phyloP scores from a whole-genome alignment of 2,797 vertebrate species.

The Lagocephalus sceleratus region DNA sequence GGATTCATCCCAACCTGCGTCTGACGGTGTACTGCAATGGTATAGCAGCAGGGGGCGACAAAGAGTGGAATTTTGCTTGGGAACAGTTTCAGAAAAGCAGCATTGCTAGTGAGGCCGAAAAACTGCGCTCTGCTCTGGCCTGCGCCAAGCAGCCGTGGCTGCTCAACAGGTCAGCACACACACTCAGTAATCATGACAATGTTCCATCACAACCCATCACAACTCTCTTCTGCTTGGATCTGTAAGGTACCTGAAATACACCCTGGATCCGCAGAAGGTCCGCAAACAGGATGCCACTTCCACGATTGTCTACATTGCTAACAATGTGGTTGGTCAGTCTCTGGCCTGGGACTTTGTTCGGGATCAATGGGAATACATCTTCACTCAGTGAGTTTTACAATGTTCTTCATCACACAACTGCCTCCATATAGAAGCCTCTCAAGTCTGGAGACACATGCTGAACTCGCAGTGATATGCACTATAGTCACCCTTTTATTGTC shows the following conservation, averaged over 20 bases:
- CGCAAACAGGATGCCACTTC: constrained; percentile 88
- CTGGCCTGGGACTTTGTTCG: constrained; percentile 91
- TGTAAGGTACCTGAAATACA: constrained; percentile 83
- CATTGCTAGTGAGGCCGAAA: constrained; percentile 84
- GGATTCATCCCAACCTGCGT: constrained; percentile 86
- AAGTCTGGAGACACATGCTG: background rate
- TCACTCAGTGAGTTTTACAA: constrained; percentile 79
- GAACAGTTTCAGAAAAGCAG: constrained; percentile 45
- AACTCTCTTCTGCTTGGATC: background rate
- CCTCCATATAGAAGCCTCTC: background rate
- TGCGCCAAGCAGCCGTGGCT: constrained; percentile 85
- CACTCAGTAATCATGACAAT: background rate
- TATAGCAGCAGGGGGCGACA: constrained; percentile 75
- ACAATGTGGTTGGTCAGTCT: constrained; percentile 83
- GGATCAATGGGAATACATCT: constrained; percentile 80
- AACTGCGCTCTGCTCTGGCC: constrained; percentile 81
- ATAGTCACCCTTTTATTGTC: constrained; percentile 14
- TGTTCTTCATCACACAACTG: background rate
- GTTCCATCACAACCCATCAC: background rate
- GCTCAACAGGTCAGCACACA: constrained; percentile 80
- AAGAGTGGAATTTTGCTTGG: constrained; percentile 88
- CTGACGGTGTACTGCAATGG: constrained; percentile 87
- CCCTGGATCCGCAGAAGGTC: constrained; percentile 73
- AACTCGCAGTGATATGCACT: background rate
- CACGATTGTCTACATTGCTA: constrained; percentile 84